These are phyloP conservation scores for Malurus alboscapulatus DNA, from an alignment of 2,113 vertebrate genomes.

Conservation along the genomic window DNA sequence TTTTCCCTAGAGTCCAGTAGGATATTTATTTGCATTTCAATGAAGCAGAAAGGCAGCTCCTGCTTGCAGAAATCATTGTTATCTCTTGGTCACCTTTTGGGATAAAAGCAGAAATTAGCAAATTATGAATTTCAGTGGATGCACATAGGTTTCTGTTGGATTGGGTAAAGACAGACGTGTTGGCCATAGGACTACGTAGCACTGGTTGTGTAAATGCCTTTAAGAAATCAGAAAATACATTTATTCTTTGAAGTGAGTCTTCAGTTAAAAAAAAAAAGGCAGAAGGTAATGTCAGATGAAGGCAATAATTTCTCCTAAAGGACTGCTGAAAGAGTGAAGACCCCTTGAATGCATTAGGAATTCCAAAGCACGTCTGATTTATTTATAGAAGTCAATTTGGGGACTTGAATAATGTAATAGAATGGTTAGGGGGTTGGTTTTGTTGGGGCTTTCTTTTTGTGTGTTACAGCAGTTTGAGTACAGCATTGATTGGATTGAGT, in stretches of 20 bases:
- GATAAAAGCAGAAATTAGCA: not conserved
- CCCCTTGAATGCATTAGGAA: not conserved
- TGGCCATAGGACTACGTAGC: not conserved
- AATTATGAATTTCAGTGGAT: not conserved
- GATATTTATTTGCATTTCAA: conserved; percentile 37
- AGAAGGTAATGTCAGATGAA: not conserved
- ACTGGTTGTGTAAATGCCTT: not conserved
- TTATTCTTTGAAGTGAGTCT: not conserved
- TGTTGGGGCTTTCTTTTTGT: not conserved
- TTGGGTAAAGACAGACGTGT: not conserved
- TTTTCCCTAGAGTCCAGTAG: conserved; percentile 8
- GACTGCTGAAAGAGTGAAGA: not conserved
- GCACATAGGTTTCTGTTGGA: not conserved
- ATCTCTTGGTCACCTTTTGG: not conserved
- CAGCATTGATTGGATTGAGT: not conserved
- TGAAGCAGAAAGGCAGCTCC: not conserved
- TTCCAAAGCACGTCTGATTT: not conserved
- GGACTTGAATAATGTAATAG: not conserved
- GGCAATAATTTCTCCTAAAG: not conserved
- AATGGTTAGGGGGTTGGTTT: not conserved
- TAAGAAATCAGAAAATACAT: not conserved
- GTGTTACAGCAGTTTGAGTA: not conserved
- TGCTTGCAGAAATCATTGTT: not conserved
- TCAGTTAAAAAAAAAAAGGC: not conserved
- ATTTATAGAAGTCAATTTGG: not conserved